phyloP scores from a whole-genome alignment of 2,797 vertebrate genomes.

The Centropyge bicolor region DNA sequence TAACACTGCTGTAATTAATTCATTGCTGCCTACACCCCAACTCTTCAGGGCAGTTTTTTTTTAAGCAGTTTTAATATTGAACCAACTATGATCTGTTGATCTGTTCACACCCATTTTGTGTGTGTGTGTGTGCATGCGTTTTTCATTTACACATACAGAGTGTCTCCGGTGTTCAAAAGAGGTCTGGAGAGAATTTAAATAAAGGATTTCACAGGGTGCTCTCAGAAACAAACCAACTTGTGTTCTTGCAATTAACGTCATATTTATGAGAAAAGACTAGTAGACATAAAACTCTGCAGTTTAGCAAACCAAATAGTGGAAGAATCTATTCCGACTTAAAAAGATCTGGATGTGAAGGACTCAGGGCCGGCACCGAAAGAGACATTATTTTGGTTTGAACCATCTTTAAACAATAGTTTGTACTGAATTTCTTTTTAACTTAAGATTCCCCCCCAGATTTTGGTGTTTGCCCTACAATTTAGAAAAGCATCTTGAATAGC shows the following conservation, averaged over 20 bases:
- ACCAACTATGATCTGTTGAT: constrained; percentile 11
- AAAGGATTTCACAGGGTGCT: not conserved
- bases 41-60: not conserved
- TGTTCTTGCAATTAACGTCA: not conserved
- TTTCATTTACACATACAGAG: not conserved
- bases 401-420: not conserved
- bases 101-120: not conserved
- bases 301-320: too few relatives aligned
- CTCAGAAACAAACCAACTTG: not conserved
- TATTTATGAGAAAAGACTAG: not conserved
- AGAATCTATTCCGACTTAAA: not conserved
- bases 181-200: not conserved
- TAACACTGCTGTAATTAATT: not conserved
- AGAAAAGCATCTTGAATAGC: not conserved
- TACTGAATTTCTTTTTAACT: too few relatives aligned
- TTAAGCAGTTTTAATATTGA: constrained; percentile 17
- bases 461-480: not conserved
- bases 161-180: not conserved
- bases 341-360: not conserved
- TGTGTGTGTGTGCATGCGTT: not conserved
- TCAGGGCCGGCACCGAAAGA: not conserved
- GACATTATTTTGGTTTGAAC: too few relatives aligned
- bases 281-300: not conserved
- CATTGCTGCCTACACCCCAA: not conserved
- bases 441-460: not conserved